phyloP scores from a whole-genome alignment of 2,888 invertebrate genomes.

The Phyllotreta striolata region DNA sequence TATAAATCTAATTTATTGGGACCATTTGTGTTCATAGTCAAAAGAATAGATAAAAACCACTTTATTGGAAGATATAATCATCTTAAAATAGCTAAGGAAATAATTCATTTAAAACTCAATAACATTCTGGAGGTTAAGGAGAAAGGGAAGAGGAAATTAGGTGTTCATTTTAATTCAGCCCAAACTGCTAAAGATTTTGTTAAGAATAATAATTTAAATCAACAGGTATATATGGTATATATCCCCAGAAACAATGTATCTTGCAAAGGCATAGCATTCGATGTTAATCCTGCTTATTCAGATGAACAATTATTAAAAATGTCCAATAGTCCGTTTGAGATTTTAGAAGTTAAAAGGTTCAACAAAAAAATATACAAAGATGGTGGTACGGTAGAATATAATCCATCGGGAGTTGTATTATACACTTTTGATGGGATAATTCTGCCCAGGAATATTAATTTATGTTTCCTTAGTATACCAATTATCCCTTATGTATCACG shows the following conservation, averaged over 20 bases:
- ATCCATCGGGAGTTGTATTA: conserved; percentile 4
- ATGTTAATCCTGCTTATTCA: conserved; percentile 6
- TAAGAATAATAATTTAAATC: conserved; percentile 9
- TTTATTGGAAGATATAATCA: too few relatives aligned
- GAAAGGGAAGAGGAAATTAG: not conserved
- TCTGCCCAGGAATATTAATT: not conserved
- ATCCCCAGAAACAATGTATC: conserved; percentile 23
- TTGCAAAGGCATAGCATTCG: conserved; percentile 5
- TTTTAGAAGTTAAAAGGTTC: conserved; percentile 20
- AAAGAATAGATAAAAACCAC: too few relatives aligned
- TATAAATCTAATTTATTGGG: too few relatives aligned
- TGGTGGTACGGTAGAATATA: not conserved
- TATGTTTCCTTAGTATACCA: conserved; percentile 1
- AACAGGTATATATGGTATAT: conserved; percentile 18
- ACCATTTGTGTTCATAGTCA: too few relatives aligned
- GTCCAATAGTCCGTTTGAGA: not conserved
- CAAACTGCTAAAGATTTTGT: conserved; percentile 9
- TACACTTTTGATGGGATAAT: conserved; percentile 15
- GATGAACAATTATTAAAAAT: conserved; percentile 1
- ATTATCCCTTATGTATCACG: too few relatives aligned
- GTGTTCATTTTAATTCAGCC: not conserved
- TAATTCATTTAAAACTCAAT: too few relatives aligned
- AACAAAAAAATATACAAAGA: conserved; percentile 10
- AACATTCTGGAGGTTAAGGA: too few relatives aligned
- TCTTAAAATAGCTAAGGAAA: too few relatives aligned